Conservation (phyloP, 2,113 vertebrate species). For the Pithys albifrons region DNA sequence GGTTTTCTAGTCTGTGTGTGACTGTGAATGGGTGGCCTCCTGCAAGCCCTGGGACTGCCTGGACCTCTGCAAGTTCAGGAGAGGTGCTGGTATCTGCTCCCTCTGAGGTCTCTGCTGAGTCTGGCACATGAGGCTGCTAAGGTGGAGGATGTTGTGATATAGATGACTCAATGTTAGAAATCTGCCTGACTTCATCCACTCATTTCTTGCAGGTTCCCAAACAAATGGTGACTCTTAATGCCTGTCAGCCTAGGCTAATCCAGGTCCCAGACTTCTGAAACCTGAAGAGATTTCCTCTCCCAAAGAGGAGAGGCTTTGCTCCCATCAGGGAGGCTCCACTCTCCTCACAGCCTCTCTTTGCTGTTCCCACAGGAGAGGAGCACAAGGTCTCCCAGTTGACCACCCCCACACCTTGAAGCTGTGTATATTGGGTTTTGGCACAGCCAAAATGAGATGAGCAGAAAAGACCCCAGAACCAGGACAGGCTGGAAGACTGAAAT, state of each 20-base stretch:
- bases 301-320: neutral
- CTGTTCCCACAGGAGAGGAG: neutral
- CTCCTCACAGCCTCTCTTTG: neutral
- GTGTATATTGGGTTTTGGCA: neutral
- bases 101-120: neutral
- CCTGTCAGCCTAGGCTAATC: neutral
- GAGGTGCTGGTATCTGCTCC: neutral
- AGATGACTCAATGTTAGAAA: conserved; percentile 13
- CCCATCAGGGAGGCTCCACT: neutral
- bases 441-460: neutral
- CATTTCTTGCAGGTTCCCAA: neutral
- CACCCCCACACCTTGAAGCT: neutral
- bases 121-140: neutral
- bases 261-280: neutral
- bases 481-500: neutral
- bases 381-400: neutral
- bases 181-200: neutral
- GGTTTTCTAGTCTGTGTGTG: neutral
- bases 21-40: neutral
- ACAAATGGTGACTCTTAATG: neutral
- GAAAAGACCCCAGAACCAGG: neutral
- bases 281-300: neutral
- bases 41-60: rapidly evolving
- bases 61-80: neutral
- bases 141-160: neutral